Conservation (phyloP, 2,113 vertebrate genomes). For the Equus quagga region DNA sequence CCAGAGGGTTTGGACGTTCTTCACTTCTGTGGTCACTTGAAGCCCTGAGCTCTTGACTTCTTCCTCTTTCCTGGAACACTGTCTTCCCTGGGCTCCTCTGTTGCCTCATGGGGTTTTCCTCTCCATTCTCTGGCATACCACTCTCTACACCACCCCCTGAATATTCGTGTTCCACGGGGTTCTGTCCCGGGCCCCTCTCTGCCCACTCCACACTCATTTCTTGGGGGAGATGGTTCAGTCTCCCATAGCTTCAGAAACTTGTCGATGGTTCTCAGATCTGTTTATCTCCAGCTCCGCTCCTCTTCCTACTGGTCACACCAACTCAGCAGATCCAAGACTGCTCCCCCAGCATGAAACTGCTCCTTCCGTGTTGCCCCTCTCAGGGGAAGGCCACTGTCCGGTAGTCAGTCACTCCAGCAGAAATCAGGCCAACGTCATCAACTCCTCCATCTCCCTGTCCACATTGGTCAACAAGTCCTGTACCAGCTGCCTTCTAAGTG, state of each 20-base stretch:
- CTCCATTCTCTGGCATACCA: not conserved
- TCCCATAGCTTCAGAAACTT: not conserved
- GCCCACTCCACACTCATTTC: not conserved
- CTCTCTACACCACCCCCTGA: not conserved
- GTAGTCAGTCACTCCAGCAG: not conserved
- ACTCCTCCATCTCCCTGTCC: not conserved
- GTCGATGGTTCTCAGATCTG: not conserved
- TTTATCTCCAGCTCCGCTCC: not conserved
- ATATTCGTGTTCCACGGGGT: no score
- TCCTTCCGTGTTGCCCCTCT: not conserved
- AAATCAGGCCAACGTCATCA: not conserved
- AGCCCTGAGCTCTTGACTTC: not conserved
- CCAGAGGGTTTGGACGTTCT: not conserved
- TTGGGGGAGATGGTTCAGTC: no score
- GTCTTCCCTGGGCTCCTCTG: not conserved
- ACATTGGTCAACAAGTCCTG: not conserved
- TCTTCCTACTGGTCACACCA: not conserved
- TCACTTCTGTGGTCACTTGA: accelerated
- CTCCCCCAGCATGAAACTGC: not conserved
- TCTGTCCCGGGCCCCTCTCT: not conserved
- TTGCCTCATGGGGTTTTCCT: not conserved
- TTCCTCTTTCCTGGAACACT: not conserved
- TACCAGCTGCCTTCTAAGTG: not conserved
- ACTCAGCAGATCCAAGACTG: not conserved
- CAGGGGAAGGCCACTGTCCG: not conserved